Conservation (phyloP, 2,888 invertebrate genomes). For the Phlogophora meticulosa region DNA sequence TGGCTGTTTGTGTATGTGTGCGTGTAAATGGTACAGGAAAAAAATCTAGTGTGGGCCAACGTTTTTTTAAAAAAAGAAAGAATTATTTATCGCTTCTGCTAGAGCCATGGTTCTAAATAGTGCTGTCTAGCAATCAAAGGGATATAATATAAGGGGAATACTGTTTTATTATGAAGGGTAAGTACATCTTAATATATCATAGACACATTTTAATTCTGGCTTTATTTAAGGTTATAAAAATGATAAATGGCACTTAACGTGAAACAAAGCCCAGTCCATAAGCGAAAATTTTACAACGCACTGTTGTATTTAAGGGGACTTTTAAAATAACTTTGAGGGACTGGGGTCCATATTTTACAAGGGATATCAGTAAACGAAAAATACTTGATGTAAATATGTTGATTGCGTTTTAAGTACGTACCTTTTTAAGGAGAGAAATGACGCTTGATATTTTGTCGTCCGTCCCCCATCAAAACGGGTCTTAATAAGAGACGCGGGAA, state of each 20-base stretch:
- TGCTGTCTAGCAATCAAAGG: neutral
- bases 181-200: no score
- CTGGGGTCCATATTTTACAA: conserved; percentile 6
- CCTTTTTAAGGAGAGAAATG: neutral
- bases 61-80: no score
- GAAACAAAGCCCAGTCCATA: conserved; percentile 5
- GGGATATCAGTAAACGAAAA: conserved; percentile 10
- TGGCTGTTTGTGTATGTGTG: no score
- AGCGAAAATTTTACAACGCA: neutral
- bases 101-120: neutral
- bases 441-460: conserved; percentile 8
- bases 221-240: conserved; percentile 10
- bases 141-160: no score
- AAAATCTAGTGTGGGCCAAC: no score
- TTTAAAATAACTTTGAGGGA: neutral
- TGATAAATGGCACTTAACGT: neutral
- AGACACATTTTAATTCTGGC: conserved; percentile 5
- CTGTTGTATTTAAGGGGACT: conserved; percentile 14
- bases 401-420: conserved; percentile 37
- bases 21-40: no score
- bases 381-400: conserved; percentile 5
- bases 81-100: conserved; percentile 1
- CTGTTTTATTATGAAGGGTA: no score
- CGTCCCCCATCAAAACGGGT: neutral
- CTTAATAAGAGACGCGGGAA: neutral